Base-by-base conservation (phyloP, 2,797 vertebrate genomes). In the Hemitrygon akajei region DNA sequence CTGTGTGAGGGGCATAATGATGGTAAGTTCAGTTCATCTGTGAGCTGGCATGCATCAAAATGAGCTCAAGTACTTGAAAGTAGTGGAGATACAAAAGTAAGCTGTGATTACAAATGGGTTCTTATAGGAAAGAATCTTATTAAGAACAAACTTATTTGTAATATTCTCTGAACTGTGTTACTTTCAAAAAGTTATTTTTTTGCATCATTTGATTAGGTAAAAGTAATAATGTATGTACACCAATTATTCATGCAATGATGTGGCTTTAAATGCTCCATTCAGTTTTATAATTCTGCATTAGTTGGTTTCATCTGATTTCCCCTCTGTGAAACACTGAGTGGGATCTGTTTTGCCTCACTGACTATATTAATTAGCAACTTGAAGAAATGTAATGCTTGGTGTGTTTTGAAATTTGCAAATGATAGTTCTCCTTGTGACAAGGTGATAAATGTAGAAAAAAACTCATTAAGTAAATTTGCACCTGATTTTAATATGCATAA, bases 1-100 rank as follows among this genome's bases (percentile, higher is more conserved):
- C 98, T 99, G 82, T 99, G 99, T 96, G 99, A 99, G 96, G 99
- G 99, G 81, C 99, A 99, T 96, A 99, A 99, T 95, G 98, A 98
- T 71, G 99, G 99, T 99, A 97, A 95, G 97, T 95, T 71, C 7
- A 71, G 34, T 92, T 56, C 37, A 9, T 37, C 20, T 25, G 73
- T 75, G 20, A 34, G 60, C 63, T 92, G 69, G 75, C 4, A 40
- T 92, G 14, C 22, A 18, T 27, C 37, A 47, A 25, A 73, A 30
- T 1, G 22, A 75, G 37, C 91, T 47, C n/a, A 34, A 37, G 27
- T 14, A 56, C 73, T 12, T 56, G 40, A 75, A 86, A 34, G n/a
- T 16, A 89, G n/a, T n/a, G n/a, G 18, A 69, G n/a, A 37, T 20
- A 22, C 16, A 34, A 0, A 63, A 63, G 47, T 47, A 47, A 47